These are phyloP conservation scores for Chelonus formosanus DNA, from an alignment of 2,888 invertebrate species.

Conservation along the genomic window DNA sequence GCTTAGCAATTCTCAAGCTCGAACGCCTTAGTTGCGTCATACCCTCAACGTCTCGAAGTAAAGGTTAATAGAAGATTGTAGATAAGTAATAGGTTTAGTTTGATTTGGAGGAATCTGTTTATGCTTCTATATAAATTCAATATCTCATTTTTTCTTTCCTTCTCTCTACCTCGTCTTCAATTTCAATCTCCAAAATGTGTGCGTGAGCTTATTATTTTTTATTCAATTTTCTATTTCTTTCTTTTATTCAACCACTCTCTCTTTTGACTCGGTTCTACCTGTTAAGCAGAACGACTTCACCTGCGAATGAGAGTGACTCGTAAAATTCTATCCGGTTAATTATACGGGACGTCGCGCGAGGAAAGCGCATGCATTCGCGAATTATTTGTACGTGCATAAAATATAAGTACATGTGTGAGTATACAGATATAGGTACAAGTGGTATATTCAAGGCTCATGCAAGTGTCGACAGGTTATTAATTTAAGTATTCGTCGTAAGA, in stretches of 20 bases:
- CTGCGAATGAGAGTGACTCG: slow-evolving; percentile 44
- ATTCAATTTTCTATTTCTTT: not conserved
- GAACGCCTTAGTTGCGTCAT: slow-evolving; percentile 32
- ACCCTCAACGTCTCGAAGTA: slow-evolving; percentile 22
- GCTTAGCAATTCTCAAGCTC: slow-evolving; percentile 33
- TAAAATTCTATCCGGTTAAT: slow-evolving; percentile 53
- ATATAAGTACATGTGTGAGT: slow-evolving; percentile 27
- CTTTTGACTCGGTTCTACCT: slow-evolving; percentile 10
- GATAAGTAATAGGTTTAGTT: slow-evolving; percentile 36
- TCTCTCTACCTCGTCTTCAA: not conserved
- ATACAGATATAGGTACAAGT: not conserved
- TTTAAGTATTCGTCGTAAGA: slow-evolving; percentile 34
- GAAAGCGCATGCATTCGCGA: slow-evolving; percentile 32
- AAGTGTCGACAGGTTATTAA: slow-evolving; percentile 45
- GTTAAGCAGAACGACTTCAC: slow-evolving; percentile 17
- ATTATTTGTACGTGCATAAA: slow-evolving; percentile 20
- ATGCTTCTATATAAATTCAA: not conserved
- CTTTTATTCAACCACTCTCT: not conserved
- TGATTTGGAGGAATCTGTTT: slow-evolving; percentile 24
- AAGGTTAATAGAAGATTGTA: slow-evolving; percentile 37
- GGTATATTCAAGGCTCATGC: slow-evolving; percentile 27
- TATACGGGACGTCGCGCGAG: slow-evolving; percentile 40
- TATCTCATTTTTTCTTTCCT: slow-evolving; percentile 37
- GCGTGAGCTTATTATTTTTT: too few relatives aligned
- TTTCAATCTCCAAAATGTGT: too few relatives aligned